phyloP scores from a whole-genome alignment of 2,113 vertebrate genomes.

The Brachyistius frenatus region DNA sequence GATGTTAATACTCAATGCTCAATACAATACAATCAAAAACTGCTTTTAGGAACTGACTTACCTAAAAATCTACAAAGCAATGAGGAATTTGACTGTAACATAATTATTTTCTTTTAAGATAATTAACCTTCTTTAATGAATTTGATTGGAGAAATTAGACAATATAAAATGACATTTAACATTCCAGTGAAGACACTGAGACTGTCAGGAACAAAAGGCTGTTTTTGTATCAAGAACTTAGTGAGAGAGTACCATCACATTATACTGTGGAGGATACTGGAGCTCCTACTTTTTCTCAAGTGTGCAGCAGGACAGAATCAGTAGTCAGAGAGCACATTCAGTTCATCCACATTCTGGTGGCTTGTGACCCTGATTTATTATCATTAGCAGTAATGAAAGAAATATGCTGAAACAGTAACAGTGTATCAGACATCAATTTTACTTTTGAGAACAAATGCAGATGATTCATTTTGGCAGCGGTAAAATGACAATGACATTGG shows the following conservation, averaged over 20 bases:
- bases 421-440: slow-evolving; percentile 62
- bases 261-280: neutral
- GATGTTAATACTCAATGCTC: too few relatives aligned
- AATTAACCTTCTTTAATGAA: neutral
- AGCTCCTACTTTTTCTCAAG: slow-evolving; percentile 10
- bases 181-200: neutral
- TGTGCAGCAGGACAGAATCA: slow-evolving; percentile 28
- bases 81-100: too few relatives aligned
- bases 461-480: slow-evolving; percentile 67
- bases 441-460: slow-evolving; percentile 70
- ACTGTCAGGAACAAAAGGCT: neutral
- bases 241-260: neutral
- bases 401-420: slow-evolving; percentile 52
- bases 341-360: slow-evolving; percentile 36
- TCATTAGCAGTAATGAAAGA: slow-evolving; percentile 63
- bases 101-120: too few relatives aligned
- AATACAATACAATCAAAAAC: too few relatives aligned
- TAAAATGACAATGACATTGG: slow-evolving; percentile 74
- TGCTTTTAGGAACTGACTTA: too few relatives aligned
- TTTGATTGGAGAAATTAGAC: neutral
- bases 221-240: neutral
- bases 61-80: too few relatives aligned
- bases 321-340: slow-evolving; percentile 39
- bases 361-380: slow-evolving; percentile 57
- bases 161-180: neutral